A percentile compares a stretch with the other conserved stretches of the same genome.
Evolutionary conservation across 35 echinoderm and acorn worm species (phyloP).

Genomic region (Chiridota heheva): DNA sequence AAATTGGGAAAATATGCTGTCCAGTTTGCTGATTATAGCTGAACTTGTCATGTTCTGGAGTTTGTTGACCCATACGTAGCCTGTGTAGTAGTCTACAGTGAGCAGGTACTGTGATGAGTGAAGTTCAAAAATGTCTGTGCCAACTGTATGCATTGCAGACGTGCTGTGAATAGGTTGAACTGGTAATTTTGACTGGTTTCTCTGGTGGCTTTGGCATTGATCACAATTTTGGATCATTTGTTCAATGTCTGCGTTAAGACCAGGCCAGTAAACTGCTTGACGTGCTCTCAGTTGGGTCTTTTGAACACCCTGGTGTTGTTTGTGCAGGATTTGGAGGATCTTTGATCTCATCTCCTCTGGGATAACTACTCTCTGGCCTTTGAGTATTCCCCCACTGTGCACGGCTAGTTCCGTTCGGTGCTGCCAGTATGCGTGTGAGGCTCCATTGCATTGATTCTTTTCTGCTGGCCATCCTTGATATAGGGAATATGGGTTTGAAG

Average conservation of each 20-base stretch:
- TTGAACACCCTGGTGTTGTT: slow-evolving; percentile 39
- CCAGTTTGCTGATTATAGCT: slow-evolving; percentile 14
- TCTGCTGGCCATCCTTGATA: slow-evolving; percentile 16
- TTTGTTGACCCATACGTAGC: slow-evolving; percentile 32
- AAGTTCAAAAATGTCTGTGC: slow-evolving; percentile 22
- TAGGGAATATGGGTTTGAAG: slow-evolving; percentile 12
- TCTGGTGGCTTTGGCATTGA: slow-evolving; percentile 15
- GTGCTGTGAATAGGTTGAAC: slow-evolving; percentile 12
- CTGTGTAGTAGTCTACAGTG: slow-evolving; percentile 46
- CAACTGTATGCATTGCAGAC: slow-evolving; percentile 33
- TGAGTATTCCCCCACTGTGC: slow-evolving; percentile 32
- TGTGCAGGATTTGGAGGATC: slow-evolving; percentile 20
- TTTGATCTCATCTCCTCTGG: slow-evolving; percentile 15
- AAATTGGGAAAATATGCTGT: slow-evolving; percentile 15
- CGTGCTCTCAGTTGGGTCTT: slow-evolving; percentile 24
- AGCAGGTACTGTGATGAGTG: slow-evolving; percentile 1
- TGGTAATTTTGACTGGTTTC: slow-evolving; percentile 31
- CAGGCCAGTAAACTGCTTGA: slow-evolving; percentile 44
- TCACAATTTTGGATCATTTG: slow-evolving; percentile 30
- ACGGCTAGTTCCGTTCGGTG: slow-evolving; percentile 24
- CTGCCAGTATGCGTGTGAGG: slow-evolving; percentile 27
- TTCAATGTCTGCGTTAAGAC: slow-evolving; percentile 45
- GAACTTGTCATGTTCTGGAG: slow-evolving; percentile 12
- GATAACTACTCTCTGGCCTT: slow-evolving; percentile 26
- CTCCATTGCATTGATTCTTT: slow-evolving; percentile 37